These are phyloP conservation scores for Pachypanchax playfairii DNA, from an alignment of 2,113 vertebrate species.

Conservation along the genomic window DNA sequence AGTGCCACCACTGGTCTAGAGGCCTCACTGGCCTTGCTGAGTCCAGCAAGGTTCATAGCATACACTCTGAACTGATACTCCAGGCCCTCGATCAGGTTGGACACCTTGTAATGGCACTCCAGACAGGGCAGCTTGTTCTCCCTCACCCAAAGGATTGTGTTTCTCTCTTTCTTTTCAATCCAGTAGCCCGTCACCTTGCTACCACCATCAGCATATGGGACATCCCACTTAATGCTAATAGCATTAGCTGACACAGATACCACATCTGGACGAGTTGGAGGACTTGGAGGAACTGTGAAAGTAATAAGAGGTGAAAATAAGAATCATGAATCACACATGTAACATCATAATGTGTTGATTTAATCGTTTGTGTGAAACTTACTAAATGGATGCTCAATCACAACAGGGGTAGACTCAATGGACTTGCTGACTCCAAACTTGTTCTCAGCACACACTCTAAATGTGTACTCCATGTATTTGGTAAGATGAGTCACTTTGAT, in stretches of 20 bases:
- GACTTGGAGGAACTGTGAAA: slow-evolving; percentile 89
- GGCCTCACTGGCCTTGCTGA: slow-evolving; percentile 97
- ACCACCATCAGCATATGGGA: slow-evolving; percentile 95
- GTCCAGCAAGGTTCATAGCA: slow-evolving; percentile 93
- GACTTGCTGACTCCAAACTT: slow-evolving; percentile 97
- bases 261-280: slow-evolving; percentile 93
- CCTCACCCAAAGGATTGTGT: slow-evolving; percentile 97
- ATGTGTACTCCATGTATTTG: slow-evolving; percentile 98
- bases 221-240: slow-evolving; percentile 95
- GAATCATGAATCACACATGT: background rate
- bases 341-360: background rate
- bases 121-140: slow-evolving; percentile 95
- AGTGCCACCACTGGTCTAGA: slow-evolving; percentile 92
- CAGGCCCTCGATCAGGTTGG: slow-evolving; percentile 90
- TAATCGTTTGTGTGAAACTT: slow-evolving; percentile 60
- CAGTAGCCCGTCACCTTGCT: slow-evolving; percentile 94
- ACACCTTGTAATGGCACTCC: slow-evolving; percentile 93
- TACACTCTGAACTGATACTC: slow-evolving; percentile 98
- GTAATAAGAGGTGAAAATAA: background rate
- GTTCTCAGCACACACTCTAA: slow-evolving; percentile 95
- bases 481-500: slow-evolving; percentile 95
- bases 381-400: slow-evolving; percentile 97
- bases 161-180: slow-evolving; percentile 99
- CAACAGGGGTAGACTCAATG: slow-evolving; percentile 86
- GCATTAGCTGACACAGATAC: slow-evolving; percentile 86